These are phyloP conservation scores for Parauchenoglanis punctatus DNA, from an alignment of 2,797 vertebrate species.

Conservation along the genomic window DNA sequence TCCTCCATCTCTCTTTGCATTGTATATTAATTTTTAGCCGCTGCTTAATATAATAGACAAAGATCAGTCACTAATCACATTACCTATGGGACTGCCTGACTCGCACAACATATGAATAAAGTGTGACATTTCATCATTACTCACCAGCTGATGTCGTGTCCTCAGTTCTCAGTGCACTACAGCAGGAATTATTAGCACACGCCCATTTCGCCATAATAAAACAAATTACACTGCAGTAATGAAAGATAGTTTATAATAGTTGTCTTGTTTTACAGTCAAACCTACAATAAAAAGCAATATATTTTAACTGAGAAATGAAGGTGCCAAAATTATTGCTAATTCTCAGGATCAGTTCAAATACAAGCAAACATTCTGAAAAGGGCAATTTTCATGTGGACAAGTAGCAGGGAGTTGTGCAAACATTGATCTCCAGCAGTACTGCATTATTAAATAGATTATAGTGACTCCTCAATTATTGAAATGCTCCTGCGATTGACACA, in stretches of 20 bases:
- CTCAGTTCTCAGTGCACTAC: background rate
- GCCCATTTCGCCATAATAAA: background rate
- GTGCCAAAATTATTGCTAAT: background rate
- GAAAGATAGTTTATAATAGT: background rate
- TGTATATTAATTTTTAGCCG: background rate
- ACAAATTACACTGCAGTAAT: background rate
- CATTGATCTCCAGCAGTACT: background rate
- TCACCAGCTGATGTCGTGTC: constrained; percentile 19
- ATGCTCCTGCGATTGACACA: background rate
- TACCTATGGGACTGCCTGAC: background rate
- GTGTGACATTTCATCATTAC: constrained; percentile 44
- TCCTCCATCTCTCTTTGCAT: background rate
- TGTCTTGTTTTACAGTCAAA: background rate
- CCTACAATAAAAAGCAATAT: background rate
- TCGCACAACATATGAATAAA: constrained; percentile 37
- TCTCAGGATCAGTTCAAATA: background rate
- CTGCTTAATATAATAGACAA: constrained; percentile 25
- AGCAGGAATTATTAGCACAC: constrained; percentile 19
- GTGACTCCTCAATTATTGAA: background rate
- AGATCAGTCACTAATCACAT: constrained; percentile 22
- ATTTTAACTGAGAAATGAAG: background rate
- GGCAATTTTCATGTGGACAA: background rate
- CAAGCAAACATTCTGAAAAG: background rate
- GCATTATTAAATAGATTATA: background rate
- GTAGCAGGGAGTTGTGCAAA: background rate